Evolutionary conservation across 2,888 invertebrate species (phyloP).

Genomic region (Yponomeuta malinellus): DNA sequence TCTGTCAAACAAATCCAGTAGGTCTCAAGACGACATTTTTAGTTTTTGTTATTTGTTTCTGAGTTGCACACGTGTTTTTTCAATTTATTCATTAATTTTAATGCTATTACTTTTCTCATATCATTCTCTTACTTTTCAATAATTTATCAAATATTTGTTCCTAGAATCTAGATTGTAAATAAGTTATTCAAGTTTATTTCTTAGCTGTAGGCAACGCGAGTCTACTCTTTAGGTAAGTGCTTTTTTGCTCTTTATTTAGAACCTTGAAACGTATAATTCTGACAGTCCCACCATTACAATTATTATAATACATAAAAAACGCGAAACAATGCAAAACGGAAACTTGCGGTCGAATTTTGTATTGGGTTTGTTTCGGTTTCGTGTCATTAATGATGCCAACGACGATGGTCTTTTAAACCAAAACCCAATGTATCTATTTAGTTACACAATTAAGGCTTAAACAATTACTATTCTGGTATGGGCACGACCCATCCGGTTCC

Average conservation of each 20-base stretch:
- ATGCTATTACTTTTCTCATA: slow-evolving; percentile 1
- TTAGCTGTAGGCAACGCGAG: not conserved
- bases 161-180: not conserved
- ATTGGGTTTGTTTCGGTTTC: no score
- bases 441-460: no score
- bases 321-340: no score
- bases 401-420: no score
- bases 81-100: slow-evolving; percentile 18
- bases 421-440: no score
- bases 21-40: slow-evolving; percentile 30
- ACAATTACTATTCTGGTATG: no score
- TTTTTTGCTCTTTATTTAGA: not conserved
- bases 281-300: not conserved
- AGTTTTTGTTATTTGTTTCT: slow-evolving; percentile 66
- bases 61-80: slow-evolving; percentile 37
- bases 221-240: not conserved
- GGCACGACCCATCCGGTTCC: no score
- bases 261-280: not conserved
- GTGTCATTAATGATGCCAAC: no score
- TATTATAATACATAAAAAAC: no score
- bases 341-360: no score
- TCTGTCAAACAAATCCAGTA: slow-evolving; percentile 42
- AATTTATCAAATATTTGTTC: not conserved
- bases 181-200: not conserved
- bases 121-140: slow-evolving; percentile 10